Evolutionary conservation across 2,113 vertebrate species (phyloP), one percentile per base, ranked within the genome.

Genomic region (Corydoras sp.): DNA sequence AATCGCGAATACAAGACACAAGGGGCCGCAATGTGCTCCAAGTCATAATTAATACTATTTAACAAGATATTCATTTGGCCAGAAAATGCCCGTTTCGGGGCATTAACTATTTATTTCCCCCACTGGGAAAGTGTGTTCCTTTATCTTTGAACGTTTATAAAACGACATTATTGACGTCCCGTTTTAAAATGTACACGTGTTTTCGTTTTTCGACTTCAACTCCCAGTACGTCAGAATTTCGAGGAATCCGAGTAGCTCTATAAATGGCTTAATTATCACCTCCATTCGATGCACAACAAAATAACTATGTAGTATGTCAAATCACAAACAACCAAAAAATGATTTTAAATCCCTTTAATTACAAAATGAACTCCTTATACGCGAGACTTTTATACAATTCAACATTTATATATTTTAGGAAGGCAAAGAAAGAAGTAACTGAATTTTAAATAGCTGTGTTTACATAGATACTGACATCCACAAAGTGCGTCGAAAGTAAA

Each of bases 11-110:
- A 98, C 96, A 98, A 98, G 92, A 92, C 94, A 94, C 95, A 92
- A 90, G 95, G 94, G 94, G 93, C 89, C 93, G 89, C 88, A 90
- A 88, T 94, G 92, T 93, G 94, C 94, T 95, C 93, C 91, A 92
- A 97, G 93, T 97, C 93, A 95, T 95, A 98, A 99, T 99, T 98
- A 98, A 97, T 95, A 95, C 92, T 92, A 93, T 95, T 98, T 97
- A 99, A 98, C 95, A 97, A 93, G 95, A 92, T 96, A 96, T 96
- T 95, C 93, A 97, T 96, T 97, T 97, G 90, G 92, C 89, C 94
- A 94, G 94, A 93, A 95, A 97, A 96, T 93, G 92, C 94, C 92
- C 93, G 92, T 94, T 96, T 91, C 92, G 90, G 92, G 89, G 91
- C 91, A 95, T 94, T 96, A 92, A 94, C 91, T 95, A 90, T 91